Base-by-base conservation (phyloP, 2,113 vertebrate species). In the Alligator sinensis region DNA sequence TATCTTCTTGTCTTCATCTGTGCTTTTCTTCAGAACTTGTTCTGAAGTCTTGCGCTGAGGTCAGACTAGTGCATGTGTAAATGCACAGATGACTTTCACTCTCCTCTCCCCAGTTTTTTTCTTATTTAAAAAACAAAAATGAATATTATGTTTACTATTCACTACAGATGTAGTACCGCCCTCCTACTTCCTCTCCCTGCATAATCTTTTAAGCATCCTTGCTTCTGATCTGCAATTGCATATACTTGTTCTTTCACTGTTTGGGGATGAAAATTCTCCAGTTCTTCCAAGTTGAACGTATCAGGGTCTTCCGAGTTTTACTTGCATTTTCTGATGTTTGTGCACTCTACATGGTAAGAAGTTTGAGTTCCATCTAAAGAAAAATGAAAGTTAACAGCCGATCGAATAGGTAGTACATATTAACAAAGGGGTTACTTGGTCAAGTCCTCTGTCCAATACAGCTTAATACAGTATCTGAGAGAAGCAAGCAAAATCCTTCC, bases 21-120 rank as follows among this genome's bases (percentile, higher is more conserved):
- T 22, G 76, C 34, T 34, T 34, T 86, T 62, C 59, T 87, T 91
- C 6, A 66, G 13, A 68, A 82, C 82, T 92, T 94, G 91, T 90
- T 77, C 61, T 55, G 21, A 72, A 88, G 11, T 3, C 4, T 5
- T 22, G 2, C 75, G 3, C 19, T 78, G 34, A 85, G 82, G 3
- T 77, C 4, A 27, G 66, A 76, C 6, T 25, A 28, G 47, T 47
- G 47, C 27, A 27, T 30, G 4, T 59, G 4, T 47, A 76, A 38
- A 5, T 6, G 34, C 59, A 70, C 10, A 3, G 5, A 12, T 93
- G 18, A 11, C 21, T 22, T 22, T 9, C 11, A 21, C 25, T 22
- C 12, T 9, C 68, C 72, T 8, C 14, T 85, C 55, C 2, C 4
- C 5, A 1, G 5, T 9, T 0, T 4, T 4, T 63, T 84, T 14